These are phyloP conservation scores for Gopherus evgoodei DNA, from an alignment of 2,113 vertebrate species.

Conservation along the genomic window DNA sequence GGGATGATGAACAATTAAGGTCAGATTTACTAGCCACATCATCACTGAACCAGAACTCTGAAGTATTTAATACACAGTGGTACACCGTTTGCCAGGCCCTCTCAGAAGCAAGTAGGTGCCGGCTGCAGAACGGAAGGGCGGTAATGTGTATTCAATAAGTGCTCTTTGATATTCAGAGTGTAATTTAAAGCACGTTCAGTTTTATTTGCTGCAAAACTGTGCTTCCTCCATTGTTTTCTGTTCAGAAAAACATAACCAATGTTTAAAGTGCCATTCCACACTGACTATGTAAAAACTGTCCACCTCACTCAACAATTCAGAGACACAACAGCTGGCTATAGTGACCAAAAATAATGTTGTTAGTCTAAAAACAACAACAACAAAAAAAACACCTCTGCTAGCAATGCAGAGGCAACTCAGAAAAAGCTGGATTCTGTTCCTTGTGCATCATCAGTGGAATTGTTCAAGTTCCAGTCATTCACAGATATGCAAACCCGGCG, in stretches of 20 bases:
- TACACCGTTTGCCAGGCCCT: slow-evolving; percentile 56
- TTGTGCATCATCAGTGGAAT: not conserved
- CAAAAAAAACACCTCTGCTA: not conserved
- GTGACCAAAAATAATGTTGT: not conserved
- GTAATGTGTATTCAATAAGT: slow-evolving; percentile 40
- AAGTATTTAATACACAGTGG: slow-evolving; percentile 2
- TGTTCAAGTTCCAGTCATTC: not conserved
- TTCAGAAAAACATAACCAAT: not conserved
- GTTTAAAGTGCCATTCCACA: not conserved
- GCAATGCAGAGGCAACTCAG: not conserved
- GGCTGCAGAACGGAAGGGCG: slow-evolving; percentile 72
- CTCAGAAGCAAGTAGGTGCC: slow-evolving; percentile 64
- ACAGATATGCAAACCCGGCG: not conserved
- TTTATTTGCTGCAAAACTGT: slow-evolving; percentile 55
- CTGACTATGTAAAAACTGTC: not conserved
- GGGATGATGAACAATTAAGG: slow-evolving; percentile 54
- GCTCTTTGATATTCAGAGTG: slow-evolving; percentile 64
- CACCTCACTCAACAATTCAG: not conserved
- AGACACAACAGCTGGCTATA: not conserved
- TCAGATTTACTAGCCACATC: slow-evolving; percentile 57
- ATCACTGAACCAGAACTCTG: not conserved
- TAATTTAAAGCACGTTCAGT: slow-evolving; percentile 38
- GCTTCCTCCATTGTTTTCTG: slow-evolving; percentile 60
- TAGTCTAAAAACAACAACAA: not conserved
- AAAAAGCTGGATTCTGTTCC: not conserved